phyloP scores from a whole-genome alignment of 64 coral and sea anemone genomes.

The Montipora cactus region DNA sequence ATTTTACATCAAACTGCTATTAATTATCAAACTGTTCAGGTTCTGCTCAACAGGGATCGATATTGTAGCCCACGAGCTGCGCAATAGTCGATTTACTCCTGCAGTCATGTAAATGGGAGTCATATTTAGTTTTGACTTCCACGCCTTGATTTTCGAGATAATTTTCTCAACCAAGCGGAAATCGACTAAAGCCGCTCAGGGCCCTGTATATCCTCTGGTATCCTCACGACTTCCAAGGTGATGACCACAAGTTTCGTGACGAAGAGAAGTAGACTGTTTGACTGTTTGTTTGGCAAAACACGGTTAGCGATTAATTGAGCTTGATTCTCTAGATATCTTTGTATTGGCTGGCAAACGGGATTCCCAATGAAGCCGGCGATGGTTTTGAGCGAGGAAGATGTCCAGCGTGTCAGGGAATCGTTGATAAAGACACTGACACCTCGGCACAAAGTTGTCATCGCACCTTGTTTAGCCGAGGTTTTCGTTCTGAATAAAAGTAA shows the following conservation, averaged over 20 bases:
- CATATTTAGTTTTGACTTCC: slow-evolving; percentile 31
- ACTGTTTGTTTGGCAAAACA: slow-evolving; percentile 20
- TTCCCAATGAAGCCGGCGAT: slow-evolving; percentile 50
- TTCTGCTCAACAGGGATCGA: slow-evolving; percentile 16
- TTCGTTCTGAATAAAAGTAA: slow-evolving; percentile 16
- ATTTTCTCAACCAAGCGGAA: slow-evolving; percentile 54
- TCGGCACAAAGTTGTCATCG: slow-evolving; percentile 44
- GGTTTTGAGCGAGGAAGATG: slow-evolving; percentile 34
- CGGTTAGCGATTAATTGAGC: neutral
- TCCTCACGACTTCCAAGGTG: neutral
- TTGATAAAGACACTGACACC: slow-evolving; percentile 37
- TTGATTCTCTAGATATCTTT: slow-evolving; percentile 16
- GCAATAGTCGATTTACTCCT: slow-evolving; percentile 11
- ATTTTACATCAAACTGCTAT: slow-evolving; percentile 5
- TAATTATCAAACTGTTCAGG: slow-evolving; percentile 40
- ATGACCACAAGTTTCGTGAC: neutral
- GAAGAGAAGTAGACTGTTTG: neutral
- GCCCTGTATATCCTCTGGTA: neutral
- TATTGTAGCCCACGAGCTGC: slow-evolving; percentile 9
- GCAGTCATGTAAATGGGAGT: slow-evolving; percentile 48
- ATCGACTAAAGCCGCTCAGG: slow-evolving; percentile 28
- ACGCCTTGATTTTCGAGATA: slow-evolving; percentile 57
- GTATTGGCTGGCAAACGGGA: slow-evolving; percentile 6
- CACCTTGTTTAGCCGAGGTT: slow-evolving; percentile 39
- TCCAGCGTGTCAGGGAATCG: slow-evolving; percentile 40